Evolutionary conservation across 2,113 vertebrate genomes (phyloP), one percentile per base, ranked within the genome.

Genomic region (Budorcas taxicolor): DNA sequence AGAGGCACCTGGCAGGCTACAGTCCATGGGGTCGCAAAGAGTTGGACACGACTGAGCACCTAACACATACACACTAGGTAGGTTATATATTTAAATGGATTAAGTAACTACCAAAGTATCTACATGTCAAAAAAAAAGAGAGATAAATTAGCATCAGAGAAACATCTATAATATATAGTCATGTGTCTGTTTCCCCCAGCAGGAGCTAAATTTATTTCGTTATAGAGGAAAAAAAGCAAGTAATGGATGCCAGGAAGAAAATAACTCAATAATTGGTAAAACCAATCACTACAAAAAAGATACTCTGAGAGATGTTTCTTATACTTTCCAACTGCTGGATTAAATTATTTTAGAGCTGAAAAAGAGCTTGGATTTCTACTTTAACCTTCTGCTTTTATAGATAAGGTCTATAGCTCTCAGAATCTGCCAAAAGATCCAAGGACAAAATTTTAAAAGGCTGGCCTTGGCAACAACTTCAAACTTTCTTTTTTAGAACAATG

Each of bases 151-250:
- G 60, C 14, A 96, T 15, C 52, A 90, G 45, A 94, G 16, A 90
- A 94, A 94, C 55, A n/a, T 6, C 3, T 74, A 85, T 4, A 90
- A 71, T 57, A 78, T 57, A 78, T 21, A 89, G 25, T 85, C 15
- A 40, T 64, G 5, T 53, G 31, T 36, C 50, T 67, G 57, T 55
- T 23, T 50, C 4, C 62, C 43, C 13, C 11, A 74, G 45, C 80
- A 95, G 94, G n/a, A 93, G 19, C 33, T 90, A 23, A 47, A 84
- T 80, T 67, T 83, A 80, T 67, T 96, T 93, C 95, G 87, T 40
- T 78, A 74, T 36, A 25, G 87, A 82, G 15, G 15, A 53, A 64
- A 76, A 84, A 71, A 58, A 45, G 31, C 64, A 90, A 91, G 13
- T 67, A 91, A 78, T 82, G 19, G 58, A 89, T 80, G 16, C 4